A percentile compares a stretch with the other conserved stretches of the same genome.
Evolutionary conservation across 2,888 invertebrate species (phyloP).

Genomic region (Leptothorax acervorum): DNA sequence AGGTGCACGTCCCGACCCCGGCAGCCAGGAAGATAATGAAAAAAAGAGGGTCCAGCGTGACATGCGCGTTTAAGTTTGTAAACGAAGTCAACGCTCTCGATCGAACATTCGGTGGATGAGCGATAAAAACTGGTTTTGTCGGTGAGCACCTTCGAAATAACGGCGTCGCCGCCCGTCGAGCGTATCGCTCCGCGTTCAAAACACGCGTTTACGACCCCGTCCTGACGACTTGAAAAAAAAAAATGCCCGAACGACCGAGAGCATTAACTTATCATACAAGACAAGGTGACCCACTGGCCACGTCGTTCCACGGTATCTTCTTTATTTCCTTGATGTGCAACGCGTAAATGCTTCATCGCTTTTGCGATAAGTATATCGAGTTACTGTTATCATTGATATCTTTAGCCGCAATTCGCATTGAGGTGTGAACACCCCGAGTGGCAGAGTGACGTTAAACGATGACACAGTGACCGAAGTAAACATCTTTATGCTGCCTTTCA

Average conservation of each 20-base stretch:
- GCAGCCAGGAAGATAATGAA: constrained; percentile 5
- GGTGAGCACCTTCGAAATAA: constrained; percentile 70
- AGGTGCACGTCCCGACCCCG: constrained; percentile 54
- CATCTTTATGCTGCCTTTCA: background rate
- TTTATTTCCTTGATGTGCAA: constrained; percentile 20
- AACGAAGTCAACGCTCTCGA: constrained; percentile 56
- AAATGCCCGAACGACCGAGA: constrained; percentile 20
- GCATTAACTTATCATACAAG: constrained; percentile 23
- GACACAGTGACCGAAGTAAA: background rate
- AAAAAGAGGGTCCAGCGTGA: background rate
- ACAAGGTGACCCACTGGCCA: constrained; percentile 61
- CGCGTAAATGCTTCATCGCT: background rate
- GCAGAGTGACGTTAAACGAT: background rate
- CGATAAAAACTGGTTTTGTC: constrained; percentile 77
- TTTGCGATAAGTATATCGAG: background rate
- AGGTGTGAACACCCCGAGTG: background rate
- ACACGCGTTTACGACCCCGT: constrained; percentile 52
- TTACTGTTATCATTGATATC: constrained; percentile 20
- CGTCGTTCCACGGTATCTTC: background rate
- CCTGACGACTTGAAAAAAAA: constrained; percentile 58
- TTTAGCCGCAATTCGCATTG: background rate
- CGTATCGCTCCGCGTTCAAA: constrained; percentile 48
- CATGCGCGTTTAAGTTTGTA: constrained; percentile 49
- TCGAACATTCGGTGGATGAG: constrained; percentile 68
- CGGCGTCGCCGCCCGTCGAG: constrained; percentile 57